Conservation (phyloP, 2,888 invertebrate genomes). For the Pristionchus entomophagus region DNA sequence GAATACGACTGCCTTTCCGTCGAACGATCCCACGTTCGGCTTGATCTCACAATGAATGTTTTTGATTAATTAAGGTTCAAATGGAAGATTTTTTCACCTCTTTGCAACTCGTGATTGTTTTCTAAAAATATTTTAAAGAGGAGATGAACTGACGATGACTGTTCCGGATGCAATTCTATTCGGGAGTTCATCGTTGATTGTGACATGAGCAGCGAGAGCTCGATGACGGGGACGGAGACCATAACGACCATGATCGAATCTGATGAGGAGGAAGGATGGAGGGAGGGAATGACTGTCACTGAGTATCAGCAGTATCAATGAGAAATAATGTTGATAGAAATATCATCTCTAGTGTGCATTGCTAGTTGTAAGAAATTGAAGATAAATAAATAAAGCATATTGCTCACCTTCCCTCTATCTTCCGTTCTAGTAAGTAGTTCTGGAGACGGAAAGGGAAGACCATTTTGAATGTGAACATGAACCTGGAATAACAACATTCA, state of each 20-base stretch:
- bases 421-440: constrained; percentile 56
- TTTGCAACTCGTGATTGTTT: too few relatives aligned
- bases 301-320: neutral
- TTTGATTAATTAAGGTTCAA: too few relatives aligned
- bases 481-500: constrained; percentile 49
- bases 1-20: constrained; percentile 54
- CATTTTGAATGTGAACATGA: constrained; percentile 53
- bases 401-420: constrained; percentile 51
- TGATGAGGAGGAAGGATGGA: neutral
- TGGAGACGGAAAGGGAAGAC: constrained; percentile 48
- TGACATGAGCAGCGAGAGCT: constrained; percentile 59
- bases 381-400: neutral
- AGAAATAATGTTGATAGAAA: too few relatives aligned
- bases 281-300: neutral
- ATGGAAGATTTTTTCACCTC: too few relatives aligned
- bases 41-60: constrained; percentile 53
- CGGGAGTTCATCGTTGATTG: constrained; percentile 78
- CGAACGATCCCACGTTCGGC: constrained; percentile 61
- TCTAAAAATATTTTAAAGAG: neutral
- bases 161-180: constrained; percentile 76
- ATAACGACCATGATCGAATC: constrained; percentile 76
- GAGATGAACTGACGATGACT: constrained; percentile 50
- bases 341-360: too few relatives aligned
- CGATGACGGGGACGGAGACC: constrained; percentile 76
- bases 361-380: too few relatives aligned